These are phyloP conservation scores for Cerastis leucographa DNA, from an alignment of 2,888 invertebrate genomes.

Conservation along the genomic window DNA sequence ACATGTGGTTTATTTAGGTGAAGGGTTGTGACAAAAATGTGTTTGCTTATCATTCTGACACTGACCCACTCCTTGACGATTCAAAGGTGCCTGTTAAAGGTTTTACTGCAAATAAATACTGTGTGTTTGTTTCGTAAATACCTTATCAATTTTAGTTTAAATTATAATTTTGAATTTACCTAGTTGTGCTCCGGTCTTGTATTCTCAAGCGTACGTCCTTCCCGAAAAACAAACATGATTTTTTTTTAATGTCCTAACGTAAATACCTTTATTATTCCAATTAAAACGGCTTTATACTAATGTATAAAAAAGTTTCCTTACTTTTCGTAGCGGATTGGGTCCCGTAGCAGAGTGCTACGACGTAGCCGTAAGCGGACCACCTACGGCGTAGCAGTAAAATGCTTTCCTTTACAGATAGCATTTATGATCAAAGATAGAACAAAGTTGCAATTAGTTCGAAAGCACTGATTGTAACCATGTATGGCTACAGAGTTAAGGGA, in stretches of 20 bases:
- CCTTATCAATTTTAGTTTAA: background rate
- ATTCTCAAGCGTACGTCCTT: too few species aligned
- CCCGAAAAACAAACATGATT: background rate
- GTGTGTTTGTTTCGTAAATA: background rate
- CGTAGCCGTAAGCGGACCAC: constrained; percentile 20
- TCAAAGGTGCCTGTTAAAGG: background rate
- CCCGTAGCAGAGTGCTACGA: constrained; percentile 17
- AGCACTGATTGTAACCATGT: constrained; percentile 20
- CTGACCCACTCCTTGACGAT: background rate
- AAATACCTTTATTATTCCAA: background rate
- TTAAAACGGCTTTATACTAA: background rate
- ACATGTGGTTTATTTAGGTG: background rate
- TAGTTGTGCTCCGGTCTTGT: background rate
- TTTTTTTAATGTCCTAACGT: background rate
- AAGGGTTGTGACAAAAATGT: background rate
- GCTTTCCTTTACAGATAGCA: constrained; percentile 12
- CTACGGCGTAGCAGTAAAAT: constrained; percentile 46
- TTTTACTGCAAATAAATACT: background rate
- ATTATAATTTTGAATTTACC: background rate
- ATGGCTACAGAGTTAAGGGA: constrained; percentile 14
- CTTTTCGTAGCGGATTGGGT: constrained; percentile 1
- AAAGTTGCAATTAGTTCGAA: constrained; percentile 35
- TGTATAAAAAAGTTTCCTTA: background rate
- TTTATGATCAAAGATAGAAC: constrained; percentile 22
- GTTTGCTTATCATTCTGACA: background rate